Base-by-base conservation (phyloP, 2,113 vertebrate genomes). In the Actinemys pallida region DNA sequence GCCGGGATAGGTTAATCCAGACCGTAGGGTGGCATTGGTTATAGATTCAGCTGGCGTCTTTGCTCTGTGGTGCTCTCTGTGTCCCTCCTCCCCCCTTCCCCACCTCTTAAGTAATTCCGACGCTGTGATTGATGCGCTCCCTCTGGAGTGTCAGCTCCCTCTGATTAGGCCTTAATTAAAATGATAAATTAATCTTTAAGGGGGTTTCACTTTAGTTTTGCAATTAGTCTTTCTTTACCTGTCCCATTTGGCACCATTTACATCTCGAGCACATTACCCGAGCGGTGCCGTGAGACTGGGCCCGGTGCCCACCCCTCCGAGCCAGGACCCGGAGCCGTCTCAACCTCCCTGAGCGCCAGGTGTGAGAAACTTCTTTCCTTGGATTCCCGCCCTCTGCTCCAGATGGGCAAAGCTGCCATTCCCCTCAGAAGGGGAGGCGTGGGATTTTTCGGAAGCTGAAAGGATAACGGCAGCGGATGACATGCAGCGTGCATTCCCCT, bases 1-100 rank as follows among this genome's bases (percentile, higher is more conserved):
- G 39, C 42, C 6, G 7, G 24, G 42, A 12, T 29, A 27, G 39
- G 42, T 7, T 13, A 20, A 81, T 53, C 80, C 20, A n/a, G 49
- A 29, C 35, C 10, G 12, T 7, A 4, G 80, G 31, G 49, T 9
- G 79, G 49, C 35, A 12, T 10, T 22, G 35, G 47, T 53, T 50
- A 81, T 13, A 8, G 50, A 50, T 10, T 35, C 50, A 52, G 22
- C 90, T 25, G 20, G n/a, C 1, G 17, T n/a, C 47, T 27, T 50
- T 54, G 50, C 47, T 35, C 14, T 6, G 16, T 27, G 27, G 45
- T 62, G 24, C 35, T 86, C 25, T 19, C 2, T 2, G 39, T 27
- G 8, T 8, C 13, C 2, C 25, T 1, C 1, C 24, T 6, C 27
- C 2, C 1, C 24, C 6, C 27, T 12, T 53, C 76, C 5, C 47